Percentiles rank a stretch among this genome's conserved stretches.
These are phyloP conservation scores for Hydropsyche tenuis DNA, from an alignment of 1,140 invertebrate genomes.

Conservation along the genomic window DNA sequence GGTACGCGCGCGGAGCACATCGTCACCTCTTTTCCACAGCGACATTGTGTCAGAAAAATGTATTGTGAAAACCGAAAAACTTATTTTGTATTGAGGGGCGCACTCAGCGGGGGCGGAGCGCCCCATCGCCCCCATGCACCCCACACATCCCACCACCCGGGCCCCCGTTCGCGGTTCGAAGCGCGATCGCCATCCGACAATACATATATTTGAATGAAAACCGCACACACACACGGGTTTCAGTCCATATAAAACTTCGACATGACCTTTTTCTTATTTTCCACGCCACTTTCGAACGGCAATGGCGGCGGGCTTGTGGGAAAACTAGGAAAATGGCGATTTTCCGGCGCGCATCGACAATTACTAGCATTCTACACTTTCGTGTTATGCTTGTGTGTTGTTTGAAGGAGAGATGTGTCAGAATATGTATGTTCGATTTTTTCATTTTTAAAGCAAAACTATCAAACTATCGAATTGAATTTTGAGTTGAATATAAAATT, in stretches of 20 bases:
- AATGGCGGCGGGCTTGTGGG: too few relatives aligned
- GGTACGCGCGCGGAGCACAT: conserved; percentile 22
- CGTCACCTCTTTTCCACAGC: conserved; percentile 45
- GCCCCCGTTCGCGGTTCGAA: conserved; percentile 10
- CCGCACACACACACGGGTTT: background rate
- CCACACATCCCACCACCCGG: background rate
- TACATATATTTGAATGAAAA: conserved; percentile 43
- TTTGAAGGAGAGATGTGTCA: too few relatives aligned
- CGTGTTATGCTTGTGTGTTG: too few relatives aligned
- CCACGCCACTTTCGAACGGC: too few relatives aligned
- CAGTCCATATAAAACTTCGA: background rate
- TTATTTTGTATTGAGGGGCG: conserved; percentile 50
- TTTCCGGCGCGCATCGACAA: too few relatives aligned
- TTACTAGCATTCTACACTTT: too few relatives aligned
- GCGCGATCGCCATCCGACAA: conserved; percentile 32
- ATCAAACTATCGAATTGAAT: too few relatives aligned
- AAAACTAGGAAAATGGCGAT: too few relatives aligned
- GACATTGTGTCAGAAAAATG: conserved; percentile 50
- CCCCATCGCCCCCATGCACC: conserved; percentile 5
- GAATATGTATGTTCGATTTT: too few relatives aligned
- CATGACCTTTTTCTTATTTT: too few relatives aligned
- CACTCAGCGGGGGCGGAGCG: conserved; percentile 28
- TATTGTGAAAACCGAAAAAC: conserved; percentile 50
- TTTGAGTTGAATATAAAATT: too few relatives aligned
- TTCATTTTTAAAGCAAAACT: too few relatives aligned